Percentiles rank a stretch among this genome's conserved stretches.
Conservation (phyloP, 2,113 vertebrate genomes). For the Petrocephalus microphthalmus region DNA sequence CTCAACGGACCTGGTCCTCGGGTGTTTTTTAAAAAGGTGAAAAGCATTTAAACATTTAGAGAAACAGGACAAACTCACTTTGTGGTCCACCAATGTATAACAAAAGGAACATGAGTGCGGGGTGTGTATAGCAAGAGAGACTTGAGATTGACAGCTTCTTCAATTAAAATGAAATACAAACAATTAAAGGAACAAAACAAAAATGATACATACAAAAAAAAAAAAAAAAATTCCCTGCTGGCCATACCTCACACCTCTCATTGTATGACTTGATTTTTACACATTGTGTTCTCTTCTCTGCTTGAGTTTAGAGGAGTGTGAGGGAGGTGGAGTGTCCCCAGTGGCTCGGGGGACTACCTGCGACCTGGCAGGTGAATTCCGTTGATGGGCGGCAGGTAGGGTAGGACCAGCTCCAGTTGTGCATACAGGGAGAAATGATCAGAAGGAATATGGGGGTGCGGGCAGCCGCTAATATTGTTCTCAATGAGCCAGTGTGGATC, state of each 20-base stretch:
- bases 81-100: conserved; percentile 19
- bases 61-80: conserved; percentile 55
- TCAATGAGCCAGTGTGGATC: conserved; percentile 93
- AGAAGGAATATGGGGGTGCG: conserved; percentile 93
- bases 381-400: conserved; percentile 81
- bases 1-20: neutral
- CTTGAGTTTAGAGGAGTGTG: conserved; percentile 63
- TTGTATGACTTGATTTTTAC: conserved; percentile 55
- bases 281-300: conserved; percentile 55
- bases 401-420: conserved; percentile 96
- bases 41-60: conserved; percentile 49
- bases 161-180: conserved; percentile 68
- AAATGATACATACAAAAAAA: conserved; percentile 78
- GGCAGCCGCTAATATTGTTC: conserved; percentile 95
- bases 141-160: conserved; percentile 69
- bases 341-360: conserved; percentile 85
- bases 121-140: conserved; percentile 71
- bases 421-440: conserved; percentile 98
- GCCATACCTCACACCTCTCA: conserved; percentile 86
- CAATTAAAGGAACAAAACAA: conserved; percentile 69
- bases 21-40: conserved; percentile 30
- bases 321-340: conserved; percentile 59
- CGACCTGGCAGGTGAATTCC: conserved; percentile 91
- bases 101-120: conserved; percentile 44
- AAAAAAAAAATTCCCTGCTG: conserved; percentile 74